A percentile compares a stretch with the other conserved stretches of the same genome.
Conservation (phyloP, 2,888 invertebrate species). For the Sarcophaga subvicina region DNA sequence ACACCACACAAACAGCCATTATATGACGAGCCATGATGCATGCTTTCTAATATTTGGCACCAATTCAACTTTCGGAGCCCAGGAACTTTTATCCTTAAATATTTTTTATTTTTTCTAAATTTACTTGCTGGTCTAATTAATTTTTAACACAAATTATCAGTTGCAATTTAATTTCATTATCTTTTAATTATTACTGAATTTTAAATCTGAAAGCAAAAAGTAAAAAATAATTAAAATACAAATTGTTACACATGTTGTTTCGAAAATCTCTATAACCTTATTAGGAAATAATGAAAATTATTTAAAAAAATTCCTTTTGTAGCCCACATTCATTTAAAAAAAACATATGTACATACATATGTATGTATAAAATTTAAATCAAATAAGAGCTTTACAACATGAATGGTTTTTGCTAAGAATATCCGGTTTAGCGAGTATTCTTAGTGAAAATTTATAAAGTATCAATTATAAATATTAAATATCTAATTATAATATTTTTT, state of each 20-base stretch:
- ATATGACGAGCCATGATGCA: conserved; percentile 84
- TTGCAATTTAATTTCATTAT: conserved; percentile 43
- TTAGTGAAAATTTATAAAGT: background rate
- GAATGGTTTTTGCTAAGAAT: conserved; percentile 41
- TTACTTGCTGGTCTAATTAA: background rate
- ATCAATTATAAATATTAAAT: background rate
- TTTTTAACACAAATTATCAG: background rate
- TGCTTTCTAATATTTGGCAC: conserved; percentile 49
- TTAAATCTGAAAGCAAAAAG: conserved; percentile 54
- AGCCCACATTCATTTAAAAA: conserved; percentile 38
- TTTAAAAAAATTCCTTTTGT: background rate
- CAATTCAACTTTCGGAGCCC: conserved; percentile 16
- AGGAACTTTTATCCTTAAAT: conserved; percentile 56
- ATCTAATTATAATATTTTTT: background rate
- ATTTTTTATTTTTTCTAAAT: conserved; percentile 14
- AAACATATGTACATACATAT: background rate
- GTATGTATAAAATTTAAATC: background rate
- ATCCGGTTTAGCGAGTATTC: conserved; percentile 31
- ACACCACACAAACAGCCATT: conserved; percentile 92
- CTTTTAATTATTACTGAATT: conserved; percentile 52
- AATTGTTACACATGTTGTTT: conserved; percentile 36
- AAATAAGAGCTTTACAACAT: conserved; percentile 7
- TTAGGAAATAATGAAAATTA: conserved; percentile 50
- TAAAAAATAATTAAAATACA: conserved; percentile 44
- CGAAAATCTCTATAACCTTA: conserved; percentile 46